Base-by-base conservation (phyloP, 2,888 invertebrate species). In the Brachynemurus nebulosus region DNA sequence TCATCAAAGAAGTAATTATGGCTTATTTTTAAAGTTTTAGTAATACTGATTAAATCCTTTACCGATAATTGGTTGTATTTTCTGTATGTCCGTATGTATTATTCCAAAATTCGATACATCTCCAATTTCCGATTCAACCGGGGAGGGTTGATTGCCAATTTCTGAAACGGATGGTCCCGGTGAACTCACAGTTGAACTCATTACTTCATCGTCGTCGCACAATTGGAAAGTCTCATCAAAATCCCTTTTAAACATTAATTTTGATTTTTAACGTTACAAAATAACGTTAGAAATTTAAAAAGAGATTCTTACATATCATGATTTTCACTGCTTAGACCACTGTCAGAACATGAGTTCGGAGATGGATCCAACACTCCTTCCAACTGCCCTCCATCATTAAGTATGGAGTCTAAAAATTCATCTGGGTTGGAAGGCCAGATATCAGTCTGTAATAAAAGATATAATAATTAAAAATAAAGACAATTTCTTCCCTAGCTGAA, bases 401-500 rank as follows among this genome's bases (percentile, higher is more conserved):
- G 77, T 45, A 83, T 76, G 3, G 73, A 71, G 55, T 81, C 78
- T 57, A 83, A 72, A 55, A 83, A 70, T 50, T 81, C 76, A 55
- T 76, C 76, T 49, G 73, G 66, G 37, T 67, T 66, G 17, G 61
- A 54, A 46, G 70, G 65, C 67, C 67, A 68, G 54, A 62, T 63
- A 47, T 65, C 57, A 57, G 65, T 54, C 69, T 71, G 61, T 48
- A 60, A 53, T 54, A n/a, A n/a, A n/a, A n/a, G n/a, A n/a, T n/a
- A n/a, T n/a, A n/a, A n/a, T n/a, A n/a, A n/a, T n/a, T n/a, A n/a
- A n/a, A n/a, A n/a, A n/a, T n/a, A n/a, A n/a, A n/a, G n/a, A n/a
- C n/a, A n/a, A n/a, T n/a, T n/a, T n/a, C n/a, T n/a, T n/a, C n/a
- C n/a, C n/a, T n/a, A n/a, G n/a, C n/a, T n/a, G n/a, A n/a, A n/a